Percentiles rank a stretch among this genome's conserved stretches.
Evolutionary conservation across 1,140 invertebrate species (phyloP).

Genomic region (Ruditapes philippinarum): DNA sequence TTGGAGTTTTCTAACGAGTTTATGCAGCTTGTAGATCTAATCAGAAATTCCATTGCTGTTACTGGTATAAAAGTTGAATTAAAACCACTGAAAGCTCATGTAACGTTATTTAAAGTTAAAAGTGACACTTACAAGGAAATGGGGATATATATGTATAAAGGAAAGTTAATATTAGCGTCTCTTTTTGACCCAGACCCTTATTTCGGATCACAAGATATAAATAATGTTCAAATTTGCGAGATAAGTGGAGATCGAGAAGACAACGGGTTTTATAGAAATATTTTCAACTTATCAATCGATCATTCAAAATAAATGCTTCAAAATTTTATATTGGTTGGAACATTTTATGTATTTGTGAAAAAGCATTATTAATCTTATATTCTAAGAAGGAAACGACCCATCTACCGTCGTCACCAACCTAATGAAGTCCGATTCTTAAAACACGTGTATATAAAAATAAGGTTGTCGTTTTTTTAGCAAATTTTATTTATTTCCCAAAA

Average conservation of each 20-base stretch:
- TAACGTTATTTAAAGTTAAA: slow-evolving; percentile 86
- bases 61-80: slow-evolving; percentile 81
- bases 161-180: slow-evolving; percentile 75
- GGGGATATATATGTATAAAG: slow-evolving; percentile 73
- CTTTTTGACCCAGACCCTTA: slow-evolving; percentile 69
- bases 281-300: background rate
- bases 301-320: too few species aligned
- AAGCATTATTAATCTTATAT: too few species aligned
- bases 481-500: too few species aligned
- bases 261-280: background rate
- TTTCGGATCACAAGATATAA: slow-evolving; percentile 80
- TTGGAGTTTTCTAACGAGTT: slow-evolving; percentile 77
- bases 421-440: too few species aligned
- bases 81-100: slow-evolving; percentile 86
- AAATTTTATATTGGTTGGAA: too few species aligned
- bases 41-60: slow-evolving; percentile 80
- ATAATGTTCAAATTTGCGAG: slow-evolving; percentile 83
- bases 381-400: too few species aligned
- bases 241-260: slow-evolving; percentile 69
- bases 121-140: slow-evolving; percentile 74
- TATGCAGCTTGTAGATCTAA: slow-evolving; percentile 77
- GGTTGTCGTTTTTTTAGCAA: too few species aligned
- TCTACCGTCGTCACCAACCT: too few species aligned
- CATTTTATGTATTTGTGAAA: too few species aligned
- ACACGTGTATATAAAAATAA: too few species aligned